Base-by-base conservation (phyloP, 2,113 vertebrate species). In the Tretioscincus oriximinensis region DNA sequence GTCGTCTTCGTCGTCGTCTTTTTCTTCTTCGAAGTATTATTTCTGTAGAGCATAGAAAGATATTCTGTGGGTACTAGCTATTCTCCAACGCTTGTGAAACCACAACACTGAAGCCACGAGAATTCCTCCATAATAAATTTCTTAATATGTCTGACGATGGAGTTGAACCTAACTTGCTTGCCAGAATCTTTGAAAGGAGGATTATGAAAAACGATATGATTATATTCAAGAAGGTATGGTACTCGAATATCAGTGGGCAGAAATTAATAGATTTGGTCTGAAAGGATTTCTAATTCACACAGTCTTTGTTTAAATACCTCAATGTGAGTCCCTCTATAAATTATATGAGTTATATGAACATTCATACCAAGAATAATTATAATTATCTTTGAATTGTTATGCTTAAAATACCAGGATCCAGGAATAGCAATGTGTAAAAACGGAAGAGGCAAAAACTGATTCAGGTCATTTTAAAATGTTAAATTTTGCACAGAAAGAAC, bases 381-480 rank as follows among this genome's bases (percentile, higher is more conserved):
- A 31, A 63, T 41, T 49, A 63, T 69, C 54, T 49, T 41, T 80
- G 70, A 49, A 49, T 71, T 47, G 47, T 51, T 82, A 22, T 64
- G 72, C 49, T 72, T n/a, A 63, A 75, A 75, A 84, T 64, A 28
- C 76, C 14, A 75, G 45, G 54, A 54, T 84, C 65, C 54, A 79
- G 54, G 58, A 77, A 83, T 66, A 73, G 61, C 61, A 47, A 35
- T 73, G 49, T 69, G 45, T 31, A 82, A 79, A 75, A 85, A 82
- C 58, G 73, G 41, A 11, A 11, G 1, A 9, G 2, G 12, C n/a
- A 21, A 20, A 83, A 83, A 67, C 73, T 86, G 65, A 84, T 88
- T 88, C 83, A 84, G 65, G 84, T 86, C 75, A 82, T 81, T 81
- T 41, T 89, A 78, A 91, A 88, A 92, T 87, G 81, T 88, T 79